Conservation (phyloP, 2,888 invertebrate genomes). For the Isotomurus palustris region DNA sequence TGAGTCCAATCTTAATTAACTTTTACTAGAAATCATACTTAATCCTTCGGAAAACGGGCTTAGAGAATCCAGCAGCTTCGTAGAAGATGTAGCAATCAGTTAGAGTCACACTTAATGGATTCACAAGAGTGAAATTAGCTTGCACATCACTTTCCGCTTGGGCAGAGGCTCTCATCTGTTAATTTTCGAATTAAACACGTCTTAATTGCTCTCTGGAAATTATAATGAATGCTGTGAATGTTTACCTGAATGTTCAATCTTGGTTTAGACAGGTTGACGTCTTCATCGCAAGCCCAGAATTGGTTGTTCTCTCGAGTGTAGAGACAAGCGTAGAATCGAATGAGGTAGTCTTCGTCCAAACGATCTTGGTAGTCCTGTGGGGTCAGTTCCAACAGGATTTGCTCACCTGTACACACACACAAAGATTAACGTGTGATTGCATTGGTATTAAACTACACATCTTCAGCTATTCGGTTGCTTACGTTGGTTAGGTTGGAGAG, state of each 20-base stretch:
- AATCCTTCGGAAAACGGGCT: constrained; percentile 37
- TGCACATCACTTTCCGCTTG: constrained; percentile 49
- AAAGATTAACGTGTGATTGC: constrained; percentile 4
- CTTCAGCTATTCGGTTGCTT: constrained; percentile 23
- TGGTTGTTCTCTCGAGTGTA: constrained; percentile 68
- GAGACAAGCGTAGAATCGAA: constrained; percentile 69
- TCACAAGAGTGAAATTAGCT: constrained; percentile 56
- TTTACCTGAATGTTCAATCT: constrained; percentile 62
- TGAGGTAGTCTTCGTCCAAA: constrained; percentile 64
- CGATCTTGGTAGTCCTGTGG: constrained; percentile 66
- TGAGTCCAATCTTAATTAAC: constrained; percentile 2
- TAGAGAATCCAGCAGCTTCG: constrained; percentile 49
- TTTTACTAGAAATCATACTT: constrained; percentile 6
- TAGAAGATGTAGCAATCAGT: constrained; percentile 53
- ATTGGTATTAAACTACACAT: neutral
- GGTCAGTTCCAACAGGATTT: constrained; percentile 59
- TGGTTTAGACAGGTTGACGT: constrained; percentile 66
- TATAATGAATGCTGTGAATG: too few relatives aligned
- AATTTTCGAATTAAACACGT: neutral
- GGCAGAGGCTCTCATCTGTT: constrained; percentile 48
- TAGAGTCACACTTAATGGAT: constrained; percentile 61
- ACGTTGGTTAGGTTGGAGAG: constrained; percentile 60
- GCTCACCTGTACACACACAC: constrained; percentile 52
- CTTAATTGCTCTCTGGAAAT: neutral
- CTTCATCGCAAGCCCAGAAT: constrained; percentile 69